Percentiles rank a stretch among this genome's conserved stretches.
Evolutionary conservation across 64 coral and sea anemone species (phyloP).

Genomic region (Montipora capricornis): DNA sequence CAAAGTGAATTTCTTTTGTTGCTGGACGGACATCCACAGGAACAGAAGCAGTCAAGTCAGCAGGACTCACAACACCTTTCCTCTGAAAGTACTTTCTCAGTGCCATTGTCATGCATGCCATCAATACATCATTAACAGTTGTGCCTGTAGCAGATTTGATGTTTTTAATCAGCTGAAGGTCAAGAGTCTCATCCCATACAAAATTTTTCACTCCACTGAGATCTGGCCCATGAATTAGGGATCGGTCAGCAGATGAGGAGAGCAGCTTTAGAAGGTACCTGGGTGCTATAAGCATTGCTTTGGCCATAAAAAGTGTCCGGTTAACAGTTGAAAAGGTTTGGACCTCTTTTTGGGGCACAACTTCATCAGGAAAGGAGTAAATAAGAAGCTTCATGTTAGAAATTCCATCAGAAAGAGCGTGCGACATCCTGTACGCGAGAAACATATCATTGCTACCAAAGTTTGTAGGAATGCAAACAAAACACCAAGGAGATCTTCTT

Average conservation of each 20-base stretch:
- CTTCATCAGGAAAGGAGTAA: slow-evolving; percentile 64
- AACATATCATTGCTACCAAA: slow-evolving; percentile 58
- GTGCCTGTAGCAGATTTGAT: slow-evolving; percentile 86
- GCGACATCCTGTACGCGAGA: slow-evolving; percentile 69
- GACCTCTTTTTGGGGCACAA: slow-evolving; percentile 59
- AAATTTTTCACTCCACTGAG: slow-evolving; percentile 85
- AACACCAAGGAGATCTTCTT: slow-evolving; percentile 76
- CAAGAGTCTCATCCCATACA: slow-evolving; percentile 72
- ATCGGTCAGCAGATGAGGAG: slow-evolving; percentile 53
- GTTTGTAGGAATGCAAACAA: slow-evolving; percentile 76
- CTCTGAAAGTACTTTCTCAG: slow-evolving; percentile 83
- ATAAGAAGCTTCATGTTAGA: slow-evolving; percentile 71
- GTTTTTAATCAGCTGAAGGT: slow-evolving; percentile 78
- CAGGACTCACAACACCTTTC: slow-evolving; percentile 66
- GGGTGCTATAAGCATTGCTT: slow-evolving; percentile 62
- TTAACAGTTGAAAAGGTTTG: slow-evolving; percentile 64
- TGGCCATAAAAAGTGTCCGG: slow-evolving; percentile 48
- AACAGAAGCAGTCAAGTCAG: slow-evolving; percentile 77
- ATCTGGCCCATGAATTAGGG: slow-evolving; percentile 83
- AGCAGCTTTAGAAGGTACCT: slow-evolving; percentile 51
- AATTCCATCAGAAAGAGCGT: slow-evolving; percentile 90
- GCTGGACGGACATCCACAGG: slow-evolving; percentile 86
- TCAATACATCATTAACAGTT: slow-evolving; percentile 94
- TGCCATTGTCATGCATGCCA: slow-evolving; percentile 77
- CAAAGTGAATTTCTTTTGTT: slow-evolving; percentile 42